Evolutionary conservation across 2,797 vertebrate species (phyloP).

Genomic region (Botia kubotai): DNA sequence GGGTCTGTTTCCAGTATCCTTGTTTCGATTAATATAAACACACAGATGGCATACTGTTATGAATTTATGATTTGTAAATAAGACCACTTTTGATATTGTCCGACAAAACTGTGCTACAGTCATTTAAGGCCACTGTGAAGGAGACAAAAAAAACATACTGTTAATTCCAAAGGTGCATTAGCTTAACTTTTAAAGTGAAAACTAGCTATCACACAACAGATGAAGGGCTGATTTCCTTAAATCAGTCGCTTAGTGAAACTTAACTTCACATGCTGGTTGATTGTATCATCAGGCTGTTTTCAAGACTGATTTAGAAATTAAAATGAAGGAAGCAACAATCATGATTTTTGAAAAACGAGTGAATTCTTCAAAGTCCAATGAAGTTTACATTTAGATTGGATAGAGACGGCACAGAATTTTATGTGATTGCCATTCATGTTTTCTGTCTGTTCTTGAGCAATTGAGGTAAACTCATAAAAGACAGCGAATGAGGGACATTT

Average conservation of each 20-base stretch:
- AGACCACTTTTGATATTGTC: slow-evolving; percentile 36
- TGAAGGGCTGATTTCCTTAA: slow-evolving; percentile 35
- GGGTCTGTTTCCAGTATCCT: slow-evolving; percentile 48
- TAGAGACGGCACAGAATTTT: slow-evolving; percentile 38
- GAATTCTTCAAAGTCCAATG: slow-evolving; percentile 13
- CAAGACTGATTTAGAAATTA: slow-evolving; percentile 7
- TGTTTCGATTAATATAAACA: slow-evolving; percentile 45
- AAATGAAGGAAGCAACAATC: slow-evolving; percentile 4
- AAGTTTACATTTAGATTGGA: slow-evolving; percentile 23
- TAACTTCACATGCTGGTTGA: slow-evolving; percentile 25
- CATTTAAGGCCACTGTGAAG: slow-evolving; percentile 32
- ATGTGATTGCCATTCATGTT: slow-evolving; percentile 56
- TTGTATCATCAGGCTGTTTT: slow-evolving; percentile 27
- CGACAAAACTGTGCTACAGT: slow-evolving; percentile 32
- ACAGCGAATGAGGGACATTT: slow-evolving; percentile 49
- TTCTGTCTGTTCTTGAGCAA: slow-evolving; percentile 14
- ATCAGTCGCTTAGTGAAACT: slow-evolving; percentile 45
- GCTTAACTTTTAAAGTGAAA: slow-evolving; percentile 39
- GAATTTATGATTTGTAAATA: slow-evolving; percentile 38
- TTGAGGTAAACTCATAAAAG: slow-evolving; percentile 49
- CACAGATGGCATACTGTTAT: slow-evolving; percentile 42
- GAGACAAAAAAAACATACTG: slow-evolving; percentile 44
- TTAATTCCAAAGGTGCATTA: slow-evolving; percentile 29
- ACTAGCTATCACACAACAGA: not conserved
- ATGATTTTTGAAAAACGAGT: not conserved